Percentiles rank a stretch among this genome's conserved stretches.
phyloP scores from a whole-genome alignment of 2,888 invertebrate genomes.

The Litoditis marina region DNA sequence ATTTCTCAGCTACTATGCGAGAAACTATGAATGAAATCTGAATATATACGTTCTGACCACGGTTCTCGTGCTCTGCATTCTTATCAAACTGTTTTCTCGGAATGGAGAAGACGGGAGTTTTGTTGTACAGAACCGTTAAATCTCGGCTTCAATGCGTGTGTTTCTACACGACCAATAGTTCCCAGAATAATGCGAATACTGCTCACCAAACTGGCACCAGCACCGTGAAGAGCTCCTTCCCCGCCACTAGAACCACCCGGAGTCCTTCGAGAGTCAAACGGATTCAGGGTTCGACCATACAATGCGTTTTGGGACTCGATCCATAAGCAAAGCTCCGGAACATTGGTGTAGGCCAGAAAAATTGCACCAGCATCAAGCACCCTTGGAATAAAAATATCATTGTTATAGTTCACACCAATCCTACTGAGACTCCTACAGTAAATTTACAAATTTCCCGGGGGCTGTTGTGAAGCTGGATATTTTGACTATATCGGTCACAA shows the following conservation, averaged over 20 bases:
- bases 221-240: conserved; percentile 10
- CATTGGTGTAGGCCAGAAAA: conserved; percentile 8
- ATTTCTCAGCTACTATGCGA: not conserved
- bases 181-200: too few relatives aligned
- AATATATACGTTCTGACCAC: too few relatives aligned
- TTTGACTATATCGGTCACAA: too few relatives aligned
- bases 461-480: too few relatives aligned
- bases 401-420: too few relatives aligned
- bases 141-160: too few relatives aligned
- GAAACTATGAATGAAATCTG: not conserved
- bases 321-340: conserved; percentile 12
- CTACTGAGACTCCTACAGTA: too few relatives aligned
- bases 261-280: conserved; percentile 13
- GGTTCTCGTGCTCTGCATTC: too few relatives aligned
- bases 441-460: too few relatives aligned
- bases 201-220: conserved; percentile 12
- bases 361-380: conserved; percentile 14
- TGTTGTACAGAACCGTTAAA: not conserved
- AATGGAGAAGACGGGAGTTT: not conserved
- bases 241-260: conserved; percentile 17
- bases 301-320: conserved; percentile 8
- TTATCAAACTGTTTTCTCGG: too few relatives aligned
- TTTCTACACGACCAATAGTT: too few relatives aligned
- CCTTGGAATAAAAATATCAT: too few relatives aligned
- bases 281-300: conserved; percentile 6